A percentile compares a stretch with the other conserved stretches of the same genome.
phyloP scores from a whole-genome alignment of 2,888 invertebrate species.

The Callyntrura guangdongensis region DNA sequence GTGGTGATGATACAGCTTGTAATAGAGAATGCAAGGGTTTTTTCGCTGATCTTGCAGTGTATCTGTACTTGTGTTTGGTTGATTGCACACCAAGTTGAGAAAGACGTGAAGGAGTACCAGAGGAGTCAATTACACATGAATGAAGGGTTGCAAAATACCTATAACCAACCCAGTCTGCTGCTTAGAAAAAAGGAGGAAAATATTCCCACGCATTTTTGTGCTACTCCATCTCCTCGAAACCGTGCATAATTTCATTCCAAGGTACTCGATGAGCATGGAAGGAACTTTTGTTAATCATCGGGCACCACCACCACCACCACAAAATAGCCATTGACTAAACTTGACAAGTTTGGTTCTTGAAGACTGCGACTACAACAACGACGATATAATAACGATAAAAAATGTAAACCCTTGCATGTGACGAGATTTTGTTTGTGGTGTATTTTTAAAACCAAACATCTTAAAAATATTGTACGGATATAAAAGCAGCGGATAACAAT shows the following conservation, averaged over 20 bases:
- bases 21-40: not conserved
- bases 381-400: no score
- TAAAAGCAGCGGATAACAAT: no score
- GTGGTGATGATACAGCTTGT: not conserved
- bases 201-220: constrained; percentile 76
- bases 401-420: no score
- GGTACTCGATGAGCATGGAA: constrained; percentile 50
- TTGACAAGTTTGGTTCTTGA: no score
- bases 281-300: no score
- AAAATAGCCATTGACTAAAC: no score
- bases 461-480: no score
- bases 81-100: no score
- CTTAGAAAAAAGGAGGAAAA: constrained; percentile 43
- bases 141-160: constrained; percentile 50
- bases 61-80: not conserved
- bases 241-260: constrained; percentile 71
- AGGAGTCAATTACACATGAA: not conserved
- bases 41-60: not conserved
- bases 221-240: constrained; percentile 72
- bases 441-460: no score
- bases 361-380: no score
- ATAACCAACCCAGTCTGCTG: not conserved
- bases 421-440: no score
- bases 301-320: no score
- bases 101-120: not conserved